Evolutionary conservation across 2,888 invertebrate genomes (phyloP).

Genomic region (Mesoligia furuncula): DNA sequence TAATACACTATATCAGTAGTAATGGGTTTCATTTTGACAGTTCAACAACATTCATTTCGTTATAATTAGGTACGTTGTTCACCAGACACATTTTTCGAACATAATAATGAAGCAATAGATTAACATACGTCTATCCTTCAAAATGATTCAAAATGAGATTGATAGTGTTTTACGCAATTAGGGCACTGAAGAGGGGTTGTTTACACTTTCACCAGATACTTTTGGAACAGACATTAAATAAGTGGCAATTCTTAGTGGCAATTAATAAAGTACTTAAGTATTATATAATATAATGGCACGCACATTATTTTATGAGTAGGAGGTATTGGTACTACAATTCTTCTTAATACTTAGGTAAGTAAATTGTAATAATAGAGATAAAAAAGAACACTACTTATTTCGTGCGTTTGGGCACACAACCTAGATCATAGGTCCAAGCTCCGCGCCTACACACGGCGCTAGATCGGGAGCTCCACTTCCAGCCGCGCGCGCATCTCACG

Average conservation of each 20-base stretch:
- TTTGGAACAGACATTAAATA: neutral
- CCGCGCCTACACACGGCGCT: slow-evolving; percentile 81
- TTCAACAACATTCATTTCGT: no score
- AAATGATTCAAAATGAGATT: no score
- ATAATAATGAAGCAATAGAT: no score
- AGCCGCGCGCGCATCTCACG: slow-evolving; percentile 79
- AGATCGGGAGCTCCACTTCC: slow-evolving; percentile 72
- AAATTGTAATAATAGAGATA: neutral
- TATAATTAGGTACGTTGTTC: no score
- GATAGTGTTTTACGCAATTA: no score
- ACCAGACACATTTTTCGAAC: no score
- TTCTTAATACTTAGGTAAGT: neutral
- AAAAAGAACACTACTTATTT: slow-evolving; percentile 1
- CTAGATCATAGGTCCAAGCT: slow-evolving; percentile 78
- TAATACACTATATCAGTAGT: no score
- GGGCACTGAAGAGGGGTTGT: neutral
- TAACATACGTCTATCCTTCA: no score
- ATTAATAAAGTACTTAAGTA: no score
- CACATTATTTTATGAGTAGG: neutral
- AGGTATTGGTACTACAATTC: neutral
- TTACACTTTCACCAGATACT: neutral
- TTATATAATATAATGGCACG: neutral
- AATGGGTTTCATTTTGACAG: no score
- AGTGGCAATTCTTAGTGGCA: neutral
- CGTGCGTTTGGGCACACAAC: slow-evolving; percentile 70